Base-by-base conservation (phyloP, 2,888 invertebrate species). In the Thymelicus acteon region DNA sequence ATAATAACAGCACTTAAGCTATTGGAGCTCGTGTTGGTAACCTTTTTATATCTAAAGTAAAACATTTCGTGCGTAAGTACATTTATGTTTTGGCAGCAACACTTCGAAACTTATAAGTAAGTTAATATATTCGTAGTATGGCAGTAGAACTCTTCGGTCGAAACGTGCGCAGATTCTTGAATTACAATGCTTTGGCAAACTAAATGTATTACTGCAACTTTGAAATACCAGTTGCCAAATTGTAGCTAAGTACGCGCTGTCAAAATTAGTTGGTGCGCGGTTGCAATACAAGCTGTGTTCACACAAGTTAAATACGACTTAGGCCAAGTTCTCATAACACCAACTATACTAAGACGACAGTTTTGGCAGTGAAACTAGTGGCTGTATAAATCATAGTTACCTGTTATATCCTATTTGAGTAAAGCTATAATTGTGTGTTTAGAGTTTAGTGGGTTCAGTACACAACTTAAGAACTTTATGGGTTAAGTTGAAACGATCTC, bases 241-340 rank as follows among this genome's bases (percentile, higher is more conserved):
- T 83, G 80, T 84, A 84, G 82, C 76, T 79, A 82, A 82, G 80
- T 84, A 80, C 76, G 85, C 82, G 82, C 87, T 89, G 89, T 90
- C 89, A 90, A 90, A 92, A 90, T 92, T 89, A 88, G 89, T 90
- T 88, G 85, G 90, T 87, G 85, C 88, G 90, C 84, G 90, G 91
- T 87, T 82, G 83, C 84, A 85, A 86, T 86, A 86, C 90, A 91
- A 89, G 90, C 90, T 89, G 86, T 84, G 89, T 85, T 88, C 87
- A 79, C 84, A 79, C 75, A 90, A 90, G 87, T 91, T 90, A 91
- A 91, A 91, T 91, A 90, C 89, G 89, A 91, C 89, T 91, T 91
- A 89, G 88, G 79, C 83, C 79, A 90, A 91, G 85, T 91, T 91
- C 78, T 77, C 75, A 84, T 82, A 85, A 88, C 90, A 88, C 85